phyloP scores from a whole-genome alignment of 92 coral and sea anemone genomes.

The Bergia sp. region DNA sequence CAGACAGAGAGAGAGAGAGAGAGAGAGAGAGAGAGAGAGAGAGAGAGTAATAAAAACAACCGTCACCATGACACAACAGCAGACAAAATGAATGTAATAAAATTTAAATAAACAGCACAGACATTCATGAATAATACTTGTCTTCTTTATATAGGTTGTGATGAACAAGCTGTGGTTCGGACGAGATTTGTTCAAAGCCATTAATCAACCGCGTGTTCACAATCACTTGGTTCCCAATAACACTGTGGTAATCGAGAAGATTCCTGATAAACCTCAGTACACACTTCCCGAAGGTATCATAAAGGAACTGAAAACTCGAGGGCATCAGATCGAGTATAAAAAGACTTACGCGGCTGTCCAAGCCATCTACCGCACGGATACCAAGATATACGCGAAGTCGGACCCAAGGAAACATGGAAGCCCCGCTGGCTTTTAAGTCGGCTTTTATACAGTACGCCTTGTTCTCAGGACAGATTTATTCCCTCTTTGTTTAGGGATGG shows the following conservation, averaged over 20 bases:
- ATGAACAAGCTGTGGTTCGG: slow-evolving; percentile 86
- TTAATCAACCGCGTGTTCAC: slow-evolving; percentile 76
- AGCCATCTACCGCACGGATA: slow-evolving; percentile 58
- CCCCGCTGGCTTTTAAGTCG: slow-evolving; percentile 54
- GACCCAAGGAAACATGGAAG: slow-evolving; percentile 80
- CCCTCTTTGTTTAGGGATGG: no score
- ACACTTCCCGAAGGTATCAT: slow-evolving; percentile 36
- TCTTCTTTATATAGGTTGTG: slow-evolving; percentile 55
- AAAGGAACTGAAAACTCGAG: slow-evolving; percentile 55
- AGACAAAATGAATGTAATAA: no score
- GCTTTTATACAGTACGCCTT: neutral
- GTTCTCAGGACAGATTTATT: no score
- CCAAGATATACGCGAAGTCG: slow-evolving; percentile 62
- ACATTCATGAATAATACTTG: no score
- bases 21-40: no score
- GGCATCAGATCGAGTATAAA: no score
- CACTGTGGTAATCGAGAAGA: slow-evolving; percentile 43
- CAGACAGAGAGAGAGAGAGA: no score
- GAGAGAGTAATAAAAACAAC: no score
- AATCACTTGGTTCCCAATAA: slow-evolving; percentile 64
- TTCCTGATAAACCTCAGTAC: neutral
- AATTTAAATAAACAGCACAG: no score
- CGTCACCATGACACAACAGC: no score
- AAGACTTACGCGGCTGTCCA: slow-evolving; percentile 82
- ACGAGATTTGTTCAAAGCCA: slow-evolving; percentile 50